Percentiles rank a stretch among this genome's conserved stretches.
These are phyloP conservation scores for Tenebrio molitor DNA, from an alignment of 1,140 invertebrate genomes.

Conservation along the genomic window DNA sequence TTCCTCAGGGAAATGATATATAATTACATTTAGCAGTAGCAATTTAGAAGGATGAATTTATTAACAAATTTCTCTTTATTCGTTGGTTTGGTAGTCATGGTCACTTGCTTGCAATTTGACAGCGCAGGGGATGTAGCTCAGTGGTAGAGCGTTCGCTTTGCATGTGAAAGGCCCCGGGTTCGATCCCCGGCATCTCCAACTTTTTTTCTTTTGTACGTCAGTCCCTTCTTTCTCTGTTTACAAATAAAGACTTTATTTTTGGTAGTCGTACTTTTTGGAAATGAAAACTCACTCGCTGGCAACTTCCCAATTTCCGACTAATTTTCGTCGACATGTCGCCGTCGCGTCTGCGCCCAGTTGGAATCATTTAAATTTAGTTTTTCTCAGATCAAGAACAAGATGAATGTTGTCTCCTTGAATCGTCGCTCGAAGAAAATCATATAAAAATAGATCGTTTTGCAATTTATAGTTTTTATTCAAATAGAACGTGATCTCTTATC, in stretches of 20 bases:
- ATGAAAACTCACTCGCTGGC: conserved; percentile 3
- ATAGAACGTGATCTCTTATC: too few species aligned
- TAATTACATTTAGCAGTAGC: too few species aligned
- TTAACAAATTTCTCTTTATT: too few species aligned
- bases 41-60: too few species aligned
- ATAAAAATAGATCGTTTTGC: too few species aligned
- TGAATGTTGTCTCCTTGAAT: background rate
- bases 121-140: conserved; percentile 63
- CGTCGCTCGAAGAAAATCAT: too few species aligned
- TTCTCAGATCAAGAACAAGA: conserved; percentile 5
- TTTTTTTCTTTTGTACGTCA: conserved; percentile 55
- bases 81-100: too few species aligned
- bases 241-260: conserved; percentile 25
- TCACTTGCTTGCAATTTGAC: too few species aligned
- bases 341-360: conserved; percentile 8
- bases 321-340: conserved; percentile 28
- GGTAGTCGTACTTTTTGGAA: background rate
- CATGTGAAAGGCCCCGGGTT: conserved; percentile 93
- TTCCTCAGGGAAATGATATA: too few species aligned
- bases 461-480: too few species aligned
- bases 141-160: conserved; percentile 95
- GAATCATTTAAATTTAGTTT: conserved; percentile 25
- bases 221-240: background rate
- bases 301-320: conserved; percentile 18
- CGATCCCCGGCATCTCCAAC: conserved; percentile 84